Conservation (phyloP, 2,797 vertebrate species). For the Pipistrellus kuhlii region DNA sequence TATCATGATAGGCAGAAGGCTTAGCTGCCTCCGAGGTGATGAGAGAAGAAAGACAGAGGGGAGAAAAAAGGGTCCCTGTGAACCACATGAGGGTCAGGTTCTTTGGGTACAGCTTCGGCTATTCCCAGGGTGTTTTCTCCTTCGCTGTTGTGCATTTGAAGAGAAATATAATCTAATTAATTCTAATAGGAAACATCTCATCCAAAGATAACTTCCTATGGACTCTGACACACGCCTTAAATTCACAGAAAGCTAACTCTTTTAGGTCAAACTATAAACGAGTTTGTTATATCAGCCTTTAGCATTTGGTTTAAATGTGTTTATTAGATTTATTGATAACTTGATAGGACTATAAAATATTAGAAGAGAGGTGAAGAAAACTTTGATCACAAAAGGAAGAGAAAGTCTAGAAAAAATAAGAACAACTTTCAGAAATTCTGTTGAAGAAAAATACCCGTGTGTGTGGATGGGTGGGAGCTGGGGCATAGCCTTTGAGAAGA, state of each 20-base stretch:
- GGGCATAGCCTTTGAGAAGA: background rate
- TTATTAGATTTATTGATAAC: background rate
- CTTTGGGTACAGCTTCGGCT: background rate
- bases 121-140: background rate
- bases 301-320: background rate
- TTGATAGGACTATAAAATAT: background rate
- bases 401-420: background rate
- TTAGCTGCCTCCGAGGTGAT: background rate
- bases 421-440: background rate
- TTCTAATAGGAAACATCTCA: background rate
- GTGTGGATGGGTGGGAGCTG: background rate
- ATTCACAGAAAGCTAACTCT: background rate
- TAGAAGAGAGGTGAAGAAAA: background rate
- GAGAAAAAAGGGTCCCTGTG: background rate
- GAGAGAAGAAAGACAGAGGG: background rate
- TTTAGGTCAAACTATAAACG: slow-evolving; percentile 10
- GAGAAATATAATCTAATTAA: background rate
- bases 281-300: background rate
- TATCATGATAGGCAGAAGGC: background rate
- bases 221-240: background rate
- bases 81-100: background rate
- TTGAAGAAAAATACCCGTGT: no score
- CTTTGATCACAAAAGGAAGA: background rate
- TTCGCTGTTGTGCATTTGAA: background rate
- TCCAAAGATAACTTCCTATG: background rate